These are phyloP conservation scores for Hylaea fasciaria DNA, from an alignment of 2,888 invertebrate species.

Conservation along the genomic window DNA sequence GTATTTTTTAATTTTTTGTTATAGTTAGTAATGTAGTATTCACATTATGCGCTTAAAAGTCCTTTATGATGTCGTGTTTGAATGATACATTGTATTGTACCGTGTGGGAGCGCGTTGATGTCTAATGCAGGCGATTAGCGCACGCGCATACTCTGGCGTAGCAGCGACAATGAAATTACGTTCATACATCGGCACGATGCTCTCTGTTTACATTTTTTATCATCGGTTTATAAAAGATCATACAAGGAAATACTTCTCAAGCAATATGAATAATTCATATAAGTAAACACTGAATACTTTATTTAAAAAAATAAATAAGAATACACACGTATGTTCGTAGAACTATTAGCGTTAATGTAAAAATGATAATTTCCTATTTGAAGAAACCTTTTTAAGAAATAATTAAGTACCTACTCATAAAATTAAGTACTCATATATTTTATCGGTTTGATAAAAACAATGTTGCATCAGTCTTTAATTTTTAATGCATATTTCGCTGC, in stretches of 20 bases:
- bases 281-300: slow-evolving; percentile 10
- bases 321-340: slow-evolving; percentile 4
- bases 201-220: slow-evolving; percentile 31
- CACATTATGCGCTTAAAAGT: too few relatives aligned
- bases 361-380: slow-evolving; percentile 31
- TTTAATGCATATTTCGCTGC: slow-evolving; percentile 12
- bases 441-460: slow-evolving; percentile 16
- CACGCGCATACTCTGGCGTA: slow-evolving; percentile 38
- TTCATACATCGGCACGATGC: slow-evolving; percentile 17
- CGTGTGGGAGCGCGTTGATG: slow-evolving; percentile 46
- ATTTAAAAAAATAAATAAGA: slow-evolving; percentile 13
- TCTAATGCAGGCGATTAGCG: slow-evolving; percentile 47
- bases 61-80: too few relatives aligned
- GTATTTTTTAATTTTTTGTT: too few relatives aligned
- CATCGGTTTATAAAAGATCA: slow-evolving; percentile 14
- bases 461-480: slow-evolving; percentile 10
- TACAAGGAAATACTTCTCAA: slow-evolving; percentile 29
- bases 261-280: slow-evolving; percentile 8
- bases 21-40: too few relatives aligned
- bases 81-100: too few relatives aligned
- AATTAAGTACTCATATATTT: slow-evolving; percentile 10
- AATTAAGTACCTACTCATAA: slow-evolving; percentile 21
- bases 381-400: slow-evolving; percentile 19
- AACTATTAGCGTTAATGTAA: slow-evolving; percentile 27
- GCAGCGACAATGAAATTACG: slow-evolving; percentile 26